Percentiles rank a stretch among this genome's conserved stretches.
Conservation (phyloP, 2,888 invertebrate genomes). For the Diachrysia chrysitis region DNA sequence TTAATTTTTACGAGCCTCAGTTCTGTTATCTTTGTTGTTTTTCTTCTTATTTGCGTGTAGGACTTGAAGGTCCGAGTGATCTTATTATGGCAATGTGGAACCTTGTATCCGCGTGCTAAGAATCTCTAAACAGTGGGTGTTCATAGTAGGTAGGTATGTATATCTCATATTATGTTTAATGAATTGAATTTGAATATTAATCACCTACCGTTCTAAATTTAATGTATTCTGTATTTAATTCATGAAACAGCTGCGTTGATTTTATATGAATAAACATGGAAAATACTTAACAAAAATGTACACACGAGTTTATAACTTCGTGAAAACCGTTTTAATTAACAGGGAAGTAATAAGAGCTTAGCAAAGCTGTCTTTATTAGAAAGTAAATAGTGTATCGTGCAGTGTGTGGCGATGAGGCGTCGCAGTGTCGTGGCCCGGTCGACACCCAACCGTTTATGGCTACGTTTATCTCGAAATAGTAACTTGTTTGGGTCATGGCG, state of each 20-base stretch:
- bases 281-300: slow-evolving; percentile 20
- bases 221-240: slow-evolving; percentile 47
- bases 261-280: background rate
- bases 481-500: slow-evolving; percentile 85
- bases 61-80: slow-evolving; percentile 69
- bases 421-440: slow-evolving; percentile 69
- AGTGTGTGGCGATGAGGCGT: slow-evolving; percentile 59
- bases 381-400: slow-evolving; percentile 66
- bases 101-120: slow-evolving; percentile 62
- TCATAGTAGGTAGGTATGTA: slow-evolving; percentile 54
- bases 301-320: slow-evolving; percentile 50
- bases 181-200: slow-evolving; percentile 67
- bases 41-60: slow-evolving; percentile 67
- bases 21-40: slow-evolving; percentile 63
- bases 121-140: slow-evolving; percentile 68
- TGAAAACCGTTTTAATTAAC: slow-evolving; percentile 48
- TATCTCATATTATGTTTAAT: slow-evolving; percentile 59
- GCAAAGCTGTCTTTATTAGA: slow-evolving; percentile 75
- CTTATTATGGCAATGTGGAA: slow-evolving; percentile 66
- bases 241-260: slow-evolving; percentile 1
- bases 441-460: slow-evolving; percentile 83
- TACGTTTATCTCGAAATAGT: slow-evolving; percentile 87
- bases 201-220: slow-evolving; percentile 63
- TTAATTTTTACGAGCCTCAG: slow-evolving; percentile 50
- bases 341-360: slow-evolving; percentile 48